Percentiles rank a stretch among this genome's conserved stretches.
Evolutionary conservation across 2,113 vertebrate species (phyloP).

Genomic region (Zapus hudsonius): DNA sequence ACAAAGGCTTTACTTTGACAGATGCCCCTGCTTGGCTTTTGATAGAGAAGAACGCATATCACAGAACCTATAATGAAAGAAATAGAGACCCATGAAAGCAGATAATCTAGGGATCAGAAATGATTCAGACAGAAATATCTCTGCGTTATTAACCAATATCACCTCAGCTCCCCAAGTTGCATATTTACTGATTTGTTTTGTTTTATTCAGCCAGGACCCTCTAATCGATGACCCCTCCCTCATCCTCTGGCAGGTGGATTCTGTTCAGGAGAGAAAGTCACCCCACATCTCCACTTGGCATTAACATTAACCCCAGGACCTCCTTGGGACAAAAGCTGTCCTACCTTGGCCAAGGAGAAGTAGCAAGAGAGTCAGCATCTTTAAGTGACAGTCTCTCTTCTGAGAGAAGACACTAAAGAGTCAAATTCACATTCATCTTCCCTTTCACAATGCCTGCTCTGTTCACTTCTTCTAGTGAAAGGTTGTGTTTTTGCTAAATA

Average conservation of each 20-base stretch:
- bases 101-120: not conserved
- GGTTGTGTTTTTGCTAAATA: not conserved
- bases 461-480: not conserved
- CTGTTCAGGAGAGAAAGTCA: not conserved
- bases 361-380: constrained; percentile 49
- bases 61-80: constrained; percentile 36
- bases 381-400: not conserved
- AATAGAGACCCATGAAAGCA: not conserved
- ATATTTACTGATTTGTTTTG: not conserved
- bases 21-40: constrained; percentile 34
- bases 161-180: not conserved
- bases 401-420: not conserved
- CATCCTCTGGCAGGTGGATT: not conserved
- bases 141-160: not conserved
- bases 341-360: constrained; percentile 59
- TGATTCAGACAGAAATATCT: not conserved
- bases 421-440: not conserved
- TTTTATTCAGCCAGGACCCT: not conserved
- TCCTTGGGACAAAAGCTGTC: not conserved
- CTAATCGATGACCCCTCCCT: not conserved
- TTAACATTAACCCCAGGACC: not conserved
- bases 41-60: not conserved
- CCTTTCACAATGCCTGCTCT: not conserved
- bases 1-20: not conserved
- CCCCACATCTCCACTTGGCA: not conserved